Conservation (phyloP, 2,113 vertebrate genomes). For the Alethe diademata region DNA sequence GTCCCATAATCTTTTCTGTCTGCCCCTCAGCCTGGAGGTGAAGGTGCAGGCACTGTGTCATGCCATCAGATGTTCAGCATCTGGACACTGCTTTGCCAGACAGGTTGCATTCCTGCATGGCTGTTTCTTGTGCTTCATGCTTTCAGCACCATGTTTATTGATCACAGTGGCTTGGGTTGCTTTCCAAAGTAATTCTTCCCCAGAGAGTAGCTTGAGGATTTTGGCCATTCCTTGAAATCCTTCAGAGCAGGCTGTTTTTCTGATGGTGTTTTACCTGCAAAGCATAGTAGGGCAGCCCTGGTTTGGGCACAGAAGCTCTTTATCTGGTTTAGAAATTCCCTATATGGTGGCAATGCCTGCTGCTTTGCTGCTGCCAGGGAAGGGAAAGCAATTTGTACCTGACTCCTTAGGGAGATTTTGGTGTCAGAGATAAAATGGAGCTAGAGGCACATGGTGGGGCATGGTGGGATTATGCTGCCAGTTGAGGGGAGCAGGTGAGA, state of each 20-base stretch:
- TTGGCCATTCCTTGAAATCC: not conserved
- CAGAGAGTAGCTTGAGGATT: not conserved
- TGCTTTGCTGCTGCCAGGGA: not conserved
- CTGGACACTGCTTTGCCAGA: not conserved
- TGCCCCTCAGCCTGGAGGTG: not conserved
- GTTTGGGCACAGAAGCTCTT: not conserved
- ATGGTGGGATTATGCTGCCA: not conserved
- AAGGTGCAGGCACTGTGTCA: not conserved
- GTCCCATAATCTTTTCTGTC: not conserved
- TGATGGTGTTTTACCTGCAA: not conserved
- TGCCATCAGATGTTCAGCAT: conserved; percentile 21
- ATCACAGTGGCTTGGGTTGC: not conserved
- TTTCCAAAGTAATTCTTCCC: not conserved
- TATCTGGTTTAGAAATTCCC: not conserved
- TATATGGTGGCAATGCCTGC: rapidly evolving
- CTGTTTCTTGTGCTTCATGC: not conserved
- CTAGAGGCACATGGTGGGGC: rapidly evolving
- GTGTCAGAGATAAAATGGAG: not conserved
- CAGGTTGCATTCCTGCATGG: not conserved
- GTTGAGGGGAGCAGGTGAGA: not conserved
- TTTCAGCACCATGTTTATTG: conserved; percentile 7
- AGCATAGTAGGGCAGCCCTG: not conserved
- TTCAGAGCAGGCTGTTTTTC: not conserved
- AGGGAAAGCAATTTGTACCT: not conserved
- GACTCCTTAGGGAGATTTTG: not conserved